Percentiles rank a stretch among this genome's conserved stretches.
Conservation (phyloP, 2,888 invertebrate species). For the Branchipolynoe longqiensis region DNA sequence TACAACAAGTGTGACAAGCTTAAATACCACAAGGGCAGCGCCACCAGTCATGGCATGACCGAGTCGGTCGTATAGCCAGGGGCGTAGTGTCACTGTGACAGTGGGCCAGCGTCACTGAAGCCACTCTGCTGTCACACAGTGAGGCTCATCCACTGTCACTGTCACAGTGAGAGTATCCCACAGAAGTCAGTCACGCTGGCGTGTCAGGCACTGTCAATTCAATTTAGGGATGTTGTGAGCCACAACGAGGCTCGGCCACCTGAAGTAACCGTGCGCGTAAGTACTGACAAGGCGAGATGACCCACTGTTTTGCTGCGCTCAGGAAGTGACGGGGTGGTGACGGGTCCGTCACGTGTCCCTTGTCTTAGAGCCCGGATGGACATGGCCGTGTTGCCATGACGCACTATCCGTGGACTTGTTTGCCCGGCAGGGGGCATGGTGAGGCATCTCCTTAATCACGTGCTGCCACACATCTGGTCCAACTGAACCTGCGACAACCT, state of each 20-base stretch:
- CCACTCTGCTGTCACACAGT: not conserved
- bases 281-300: too few species aligned
- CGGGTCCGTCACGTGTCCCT: too few species aligned
- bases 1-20: slow-evolving; percentile 59
- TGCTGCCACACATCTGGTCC: too few species aligned
- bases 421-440: too few species aligned
- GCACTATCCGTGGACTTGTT: too few species aligned
- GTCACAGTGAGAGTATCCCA: not conserved
- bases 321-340: too few species aligned
- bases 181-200: not conserved
- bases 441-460: too few species aligned
- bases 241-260: slow-evolving; percentile 33
- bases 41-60: not conserved
- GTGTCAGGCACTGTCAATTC: not conserved
- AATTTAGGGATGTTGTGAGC: too few species aligned
- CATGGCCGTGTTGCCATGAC: too few species aligned
- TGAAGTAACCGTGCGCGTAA: not conserved
- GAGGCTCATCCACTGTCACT: not conserved
- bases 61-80: slow-evolving; percentile 14
- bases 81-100: not conserved
- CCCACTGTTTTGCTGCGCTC: too few species aligned
- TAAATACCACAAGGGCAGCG: slow-evolving; percentile 21
- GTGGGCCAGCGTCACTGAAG: not conserved
- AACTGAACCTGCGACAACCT: too few species aligned
- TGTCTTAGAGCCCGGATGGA: too few species aligned